Base-by-base conservation (phyloP, 2,888 invertebrate species). In the Drosophila crucigera region DNA sequence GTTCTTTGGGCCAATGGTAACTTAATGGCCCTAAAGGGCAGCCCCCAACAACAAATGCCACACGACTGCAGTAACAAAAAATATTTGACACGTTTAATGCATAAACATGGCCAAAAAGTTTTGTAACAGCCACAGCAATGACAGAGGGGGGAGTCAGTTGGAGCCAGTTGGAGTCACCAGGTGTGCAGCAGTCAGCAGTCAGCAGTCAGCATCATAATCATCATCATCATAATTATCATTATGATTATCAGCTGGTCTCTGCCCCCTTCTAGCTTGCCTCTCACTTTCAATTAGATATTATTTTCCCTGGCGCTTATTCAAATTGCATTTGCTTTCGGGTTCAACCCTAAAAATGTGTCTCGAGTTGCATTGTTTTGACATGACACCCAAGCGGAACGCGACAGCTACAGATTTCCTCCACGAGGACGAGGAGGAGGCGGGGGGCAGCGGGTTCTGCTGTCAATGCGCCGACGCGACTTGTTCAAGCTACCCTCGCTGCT, bases 281-380 rank as follows among this genome's bases (percentile, higher is more conserved):
- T 78, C 82, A 72, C 68, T 78, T 82, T 81, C 82, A 76, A 78
- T 82, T 76, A 72, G 31, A 68, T 69, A 73, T 68, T 77, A 41
- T 59, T 52, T 28, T 30, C 33, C 66, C 61, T 81, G 64, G 49
- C 62, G 70, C 61, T 69, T 82, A 87, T 87, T 86, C 71, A 84
- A 87, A 81, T 87, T 62, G 60, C 52, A 76, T 74, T 73, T 65
- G 65, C 61, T 33, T 31, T 58, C 43, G 37, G 37, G 31, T 50
- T 80, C 49, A 76, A 84, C 79, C 84, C 85, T 67, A 67, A 70
- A 71, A 70, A 58, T 60, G 69, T 63, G 75, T 60, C 77, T 89
- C 79, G 70, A 60, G 76, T 90, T 80, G 86, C 90, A 78, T 90
- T 86, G 86, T 86, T 86, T 88, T 86, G 86, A 86, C 86, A 90